A percentile compares a stretch with the other conserved stretches of the same genome.
phyloP scores from a whole-genome alignment of 2,888 invertebrate genomes.

The Hyalella azteca region DNA sequence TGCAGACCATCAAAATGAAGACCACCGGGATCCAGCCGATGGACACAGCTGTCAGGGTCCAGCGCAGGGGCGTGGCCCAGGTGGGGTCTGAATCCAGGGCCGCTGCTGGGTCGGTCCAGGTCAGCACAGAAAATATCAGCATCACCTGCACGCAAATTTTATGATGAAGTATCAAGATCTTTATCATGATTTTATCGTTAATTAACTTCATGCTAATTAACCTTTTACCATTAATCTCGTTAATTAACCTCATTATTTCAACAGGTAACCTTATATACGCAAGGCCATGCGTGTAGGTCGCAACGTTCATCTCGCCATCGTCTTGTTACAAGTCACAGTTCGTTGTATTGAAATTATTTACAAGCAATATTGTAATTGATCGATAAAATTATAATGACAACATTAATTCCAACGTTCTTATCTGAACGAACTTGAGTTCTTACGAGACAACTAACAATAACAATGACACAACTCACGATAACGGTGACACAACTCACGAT shows the following conservation, averaged over 20 bases:
- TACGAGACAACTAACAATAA: too few relatives aligned
- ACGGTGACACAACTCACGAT: too few relatives aligned
- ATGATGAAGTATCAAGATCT: neutral
- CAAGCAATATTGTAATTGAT: too few relatives aligned
- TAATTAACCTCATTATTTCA: neutral
- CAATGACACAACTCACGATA: too few relatives aligned
- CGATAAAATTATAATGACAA: too few relatives aligned
- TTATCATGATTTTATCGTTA: neutral
- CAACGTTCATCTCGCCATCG: too few relatives aligned
- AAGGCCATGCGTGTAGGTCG: too few relatives aligned
- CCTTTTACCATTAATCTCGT: neutral
- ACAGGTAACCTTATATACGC: neutral
- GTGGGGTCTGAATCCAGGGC: neutral
- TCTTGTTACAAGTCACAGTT: too few relatives aligned
- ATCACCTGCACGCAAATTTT: conserved; percentile 17
- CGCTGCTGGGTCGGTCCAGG: conserved; percentile 25
- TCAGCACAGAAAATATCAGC: conserved; percentile 11
- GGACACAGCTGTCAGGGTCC: conserved; percentile 32
- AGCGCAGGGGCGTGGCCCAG: conserved; percentile 35
- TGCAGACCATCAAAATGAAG: conserved; percentile 24
- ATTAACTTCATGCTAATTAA: neutral
- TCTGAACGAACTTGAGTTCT: too few relatives aligned
- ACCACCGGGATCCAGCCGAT: conserved; percentile 29
- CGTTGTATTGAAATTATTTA: too few relatives aligned
- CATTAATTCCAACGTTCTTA: too few relatives aligned